Evolutionary conservation across 2,888 invertebrate genomes (phyloP).

Genomic region (Sesamia inferens): DNA sequence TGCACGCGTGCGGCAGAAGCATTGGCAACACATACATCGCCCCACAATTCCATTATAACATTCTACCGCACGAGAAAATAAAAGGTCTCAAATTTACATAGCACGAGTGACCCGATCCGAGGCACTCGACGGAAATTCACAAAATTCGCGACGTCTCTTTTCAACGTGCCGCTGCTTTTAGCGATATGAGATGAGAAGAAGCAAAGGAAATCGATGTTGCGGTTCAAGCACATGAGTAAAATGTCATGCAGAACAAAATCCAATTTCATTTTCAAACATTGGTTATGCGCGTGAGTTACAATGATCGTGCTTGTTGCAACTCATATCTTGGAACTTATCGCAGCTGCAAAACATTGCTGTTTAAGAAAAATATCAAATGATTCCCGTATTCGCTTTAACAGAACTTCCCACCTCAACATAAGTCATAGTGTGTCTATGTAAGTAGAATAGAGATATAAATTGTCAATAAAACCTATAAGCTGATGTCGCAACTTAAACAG

Average conservation of each 20-base stretch:
- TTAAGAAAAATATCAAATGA: conserved; percentile 52
- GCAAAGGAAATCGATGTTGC: conserved; percentile 75
- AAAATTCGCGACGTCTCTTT: conserved; percentile 76
- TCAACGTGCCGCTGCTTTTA: conserved; percentile 66
- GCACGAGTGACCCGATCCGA: conserved; percentile 76
- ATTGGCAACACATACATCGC: conserved; percentile 75
- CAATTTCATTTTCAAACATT: conserved; percentile 80
- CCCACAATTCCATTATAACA: conserved; percentile 80
- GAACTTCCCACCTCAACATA: conserved; percentile 63
- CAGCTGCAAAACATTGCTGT: conserved; percentile 42
- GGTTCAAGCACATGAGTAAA: conserved; percentile 74
- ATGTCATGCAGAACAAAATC: conserved; percentile 84
- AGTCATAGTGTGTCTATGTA: conserved; percentile 65
- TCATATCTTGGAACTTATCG: conserved; percentile 52
- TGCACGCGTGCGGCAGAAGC: conserved; percentile 75
- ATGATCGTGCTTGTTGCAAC: conserved; percentile 76
- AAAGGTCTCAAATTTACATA: conserved; percentile 84
- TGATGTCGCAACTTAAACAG: conserved; percentile 76
- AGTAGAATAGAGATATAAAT: conserved; percentile 75
- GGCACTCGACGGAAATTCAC: conserved; percentile 69
- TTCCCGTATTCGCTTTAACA: conserved; percentile 42
- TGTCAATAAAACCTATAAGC: conserved; percentile 75
- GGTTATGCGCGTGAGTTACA: conserved; percentile 81
- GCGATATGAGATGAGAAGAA: conserved; percentile 68
- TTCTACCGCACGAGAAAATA: conserved; percentile 79